These are phyloP conservation scores for Papilio polytes DNA, from an alignment of 1,140 invertebrate genomes.

Conservation along the genomic window DNA sequence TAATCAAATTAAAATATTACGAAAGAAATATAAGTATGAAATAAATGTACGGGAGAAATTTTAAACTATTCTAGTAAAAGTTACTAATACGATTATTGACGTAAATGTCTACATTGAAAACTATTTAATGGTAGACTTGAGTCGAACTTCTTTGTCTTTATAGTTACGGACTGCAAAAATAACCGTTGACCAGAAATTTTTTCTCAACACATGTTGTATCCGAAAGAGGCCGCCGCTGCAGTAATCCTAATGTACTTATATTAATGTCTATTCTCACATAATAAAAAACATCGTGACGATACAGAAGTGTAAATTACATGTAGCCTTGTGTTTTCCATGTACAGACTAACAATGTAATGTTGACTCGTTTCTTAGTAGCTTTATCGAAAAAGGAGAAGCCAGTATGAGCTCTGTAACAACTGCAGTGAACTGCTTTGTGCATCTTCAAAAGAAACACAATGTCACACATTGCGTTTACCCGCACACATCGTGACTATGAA, in stretches of 20 bases:
- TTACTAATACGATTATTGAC: not conserved
- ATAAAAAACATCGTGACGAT: not conserved
- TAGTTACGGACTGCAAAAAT: no score
- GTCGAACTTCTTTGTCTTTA: no score
- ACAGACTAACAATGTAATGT: slow-evolving; percentile 5
- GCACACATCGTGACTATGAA: slow-evolving; percentile 26
- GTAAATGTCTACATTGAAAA: not conserved
- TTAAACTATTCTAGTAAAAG: not conserved
- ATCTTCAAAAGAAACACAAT: slow-evolving; percentile 29
- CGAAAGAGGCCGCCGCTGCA: not conserved
- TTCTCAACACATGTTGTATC: not conserved
- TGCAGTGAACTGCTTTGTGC: slow-evolving; percentile 10
- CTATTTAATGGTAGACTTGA: not conserved
- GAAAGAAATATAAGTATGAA: not conserved
- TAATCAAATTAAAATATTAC: slow-evolving; percentile 30
- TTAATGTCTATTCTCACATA: not conserved
- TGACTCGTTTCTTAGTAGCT: slow-evolving; percentile 7
- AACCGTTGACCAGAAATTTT: no score
- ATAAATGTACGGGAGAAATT: not conserved
- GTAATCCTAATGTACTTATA: not conserved
- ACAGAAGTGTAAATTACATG: not conserved
- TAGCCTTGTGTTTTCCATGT: not conserved
- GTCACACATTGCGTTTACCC: not conserved
- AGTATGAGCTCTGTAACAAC: not conserved
- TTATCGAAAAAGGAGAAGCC: slow-evolving; percentile 31